Base-by-base conservation (phyloP, 2,888 invertebrate species). In the Adelognathus sp. region DNA sequence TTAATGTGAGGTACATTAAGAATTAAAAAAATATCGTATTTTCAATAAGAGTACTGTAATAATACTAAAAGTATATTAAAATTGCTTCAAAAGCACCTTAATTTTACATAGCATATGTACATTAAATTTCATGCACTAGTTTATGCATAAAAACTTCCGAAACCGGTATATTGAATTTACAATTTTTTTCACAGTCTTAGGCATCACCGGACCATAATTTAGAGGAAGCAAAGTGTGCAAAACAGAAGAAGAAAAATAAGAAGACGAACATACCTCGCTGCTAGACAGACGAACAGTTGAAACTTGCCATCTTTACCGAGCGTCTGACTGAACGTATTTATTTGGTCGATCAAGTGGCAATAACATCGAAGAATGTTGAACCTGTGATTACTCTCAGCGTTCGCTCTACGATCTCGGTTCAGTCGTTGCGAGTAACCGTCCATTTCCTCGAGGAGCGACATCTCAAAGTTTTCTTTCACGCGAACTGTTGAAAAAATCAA, bases 261-360 rank as follows among this genome's bases (percentile, higher is more conserved):
- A 54, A 14, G 21, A 18, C 21, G 69, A 33, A 84, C 88, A 89
- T 92, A 98, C 98, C 98, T 95, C 85, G 97, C 94, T 88, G 98
- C 97, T 33, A 99, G 94, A 90, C 99, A 98, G 84, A 99, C 96
- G 89, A 99, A 98, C 41, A 99, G 94, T 92, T 99, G 99, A 91
- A 99, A 99, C 92, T 98, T 98, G 61, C 98, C 99, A 92, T 99
- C 99, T 91, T 99, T 99, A 67, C 99, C 99, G 21, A 98, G 93
- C n/a, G 96, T 93, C 86, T 95, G 95, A 69, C 97, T 97, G 0
- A 96, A 96, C 60, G 95, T 94, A 90, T 95, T 96, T 80, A 99
- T 97, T 91, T 97, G 97, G 87, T 96, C 96, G 89, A 98, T 95
- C 11, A 99, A 93, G 88, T 97, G 96, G 91, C 97, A 97, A 92